Conservation (phyloP, 2,113 vertebrate genomes). For the Castor canadensis region DNA sequence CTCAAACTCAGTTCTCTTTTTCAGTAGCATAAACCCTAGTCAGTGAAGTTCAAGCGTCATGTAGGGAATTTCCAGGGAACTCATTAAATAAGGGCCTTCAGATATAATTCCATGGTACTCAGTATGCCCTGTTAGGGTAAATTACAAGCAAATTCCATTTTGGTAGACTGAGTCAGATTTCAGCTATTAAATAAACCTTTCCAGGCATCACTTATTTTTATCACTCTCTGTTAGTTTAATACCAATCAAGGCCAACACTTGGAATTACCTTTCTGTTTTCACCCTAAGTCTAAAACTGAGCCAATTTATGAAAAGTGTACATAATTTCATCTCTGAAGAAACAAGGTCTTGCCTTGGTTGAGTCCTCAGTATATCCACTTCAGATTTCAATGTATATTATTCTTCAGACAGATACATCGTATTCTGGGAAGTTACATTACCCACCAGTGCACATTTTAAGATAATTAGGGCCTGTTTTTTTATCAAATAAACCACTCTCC, state of each 20-base stretch:
- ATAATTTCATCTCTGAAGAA: neutral
- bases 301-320: neutral
- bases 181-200: neutral
- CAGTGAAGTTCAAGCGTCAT: neutral
- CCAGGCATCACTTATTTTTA: neutral
- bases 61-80: neutral
- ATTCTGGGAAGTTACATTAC: neutral
- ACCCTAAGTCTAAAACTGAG: neutral
- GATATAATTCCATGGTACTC: neutral
- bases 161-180: neutral
- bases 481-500: neutral
- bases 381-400: slow-evolving; percentile 2
- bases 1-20: neutral
- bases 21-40: neutral
- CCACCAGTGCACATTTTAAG: neutral
- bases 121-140: neutral
- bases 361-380: neutral
- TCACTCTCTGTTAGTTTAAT: neutral
- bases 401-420: neutral
- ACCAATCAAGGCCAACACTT: neutral
- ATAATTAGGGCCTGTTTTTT: neutral
- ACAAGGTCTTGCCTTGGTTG: neutral
- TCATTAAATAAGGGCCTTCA: neutral
- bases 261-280: neutral
- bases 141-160: slow-evolving; percentile 11